Percentiles rank a stretch among this genome's conserved stretches.
phyloP scores from a whole-genome alignment of 2,113 vertebrate species.

The Rousettus leschenaultii region DNA sequence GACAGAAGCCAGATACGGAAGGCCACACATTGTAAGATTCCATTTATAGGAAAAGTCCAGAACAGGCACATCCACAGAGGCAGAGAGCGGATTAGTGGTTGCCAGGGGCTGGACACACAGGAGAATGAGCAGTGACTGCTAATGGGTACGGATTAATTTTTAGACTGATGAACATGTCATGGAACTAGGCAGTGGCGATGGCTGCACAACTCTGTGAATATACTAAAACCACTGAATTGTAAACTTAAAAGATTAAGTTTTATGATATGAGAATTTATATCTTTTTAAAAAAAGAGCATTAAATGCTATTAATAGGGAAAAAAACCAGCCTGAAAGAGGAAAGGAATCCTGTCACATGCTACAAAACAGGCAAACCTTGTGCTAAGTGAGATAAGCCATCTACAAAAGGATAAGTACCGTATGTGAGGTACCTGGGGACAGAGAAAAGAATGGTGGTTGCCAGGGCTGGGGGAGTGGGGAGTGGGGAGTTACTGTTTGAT shows the following conservation, averaged over 20 bases:
- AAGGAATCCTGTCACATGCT: neutral
- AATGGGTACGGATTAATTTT: neutral
- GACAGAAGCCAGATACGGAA: neutral
- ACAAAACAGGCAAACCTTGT: neutral
- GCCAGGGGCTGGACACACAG: neutral
- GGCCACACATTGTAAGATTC: neutral
- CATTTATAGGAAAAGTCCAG: neutral
- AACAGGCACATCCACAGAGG: no score
- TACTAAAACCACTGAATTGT: no score
- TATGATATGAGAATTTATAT: neutral
- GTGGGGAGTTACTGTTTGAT: neutral
- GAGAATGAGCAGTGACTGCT: neutral
- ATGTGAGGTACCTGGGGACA: neutral
- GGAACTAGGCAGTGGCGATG: neutral
- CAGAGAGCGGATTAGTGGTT: neutral
- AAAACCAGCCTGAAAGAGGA: neutral
- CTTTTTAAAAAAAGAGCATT: neutral
- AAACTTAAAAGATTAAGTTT: neutral
- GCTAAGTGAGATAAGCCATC: neutral
- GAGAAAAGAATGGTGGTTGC: neutral
- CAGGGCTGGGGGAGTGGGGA: no score
- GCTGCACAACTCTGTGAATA: neutral
- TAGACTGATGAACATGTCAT: neutral
- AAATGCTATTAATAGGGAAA: neutral
- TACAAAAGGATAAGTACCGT: neutral